phyloP scores from a whole-genome alignment of 2,888 invertebrate genomes.

The Tetropium fuscum region DNA sequence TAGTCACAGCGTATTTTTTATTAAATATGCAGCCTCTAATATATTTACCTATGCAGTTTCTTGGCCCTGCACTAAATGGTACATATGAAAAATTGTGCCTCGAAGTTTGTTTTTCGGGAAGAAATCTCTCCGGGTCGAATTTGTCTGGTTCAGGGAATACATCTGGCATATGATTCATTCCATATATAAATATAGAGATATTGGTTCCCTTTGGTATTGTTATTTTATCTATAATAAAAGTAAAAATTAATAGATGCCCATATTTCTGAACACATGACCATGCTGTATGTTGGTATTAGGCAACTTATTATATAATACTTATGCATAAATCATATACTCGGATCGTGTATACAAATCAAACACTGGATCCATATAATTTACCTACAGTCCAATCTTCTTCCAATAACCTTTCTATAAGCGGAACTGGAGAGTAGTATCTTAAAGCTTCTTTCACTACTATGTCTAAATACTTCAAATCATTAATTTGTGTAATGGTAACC shows the following conservation, averaged over 20 bases:
- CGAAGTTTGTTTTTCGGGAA: slow-evolving; percentile 57
- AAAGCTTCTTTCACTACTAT: slow-evolving; percentile 71
- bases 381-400: slow-evolving; percentile 61
- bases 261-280: too few relatives aligned
- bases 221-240: slow-evolving; percentile 55
- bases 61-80: slow-evolving; percentile 65
- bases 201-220: slow-evolving; percentile 64
- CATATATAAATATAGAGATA: slow-evolving; percentile 62
- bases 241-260: too few relatives aligned
- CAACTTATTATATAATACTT: too few relatives aligned
- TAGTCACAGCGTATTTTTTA: not conserved
- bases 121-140: slow-evolving; percentile 65
- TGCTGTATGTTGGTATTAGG: too few relatives aligned
- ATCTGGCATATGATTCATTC: slow-evolving; percentile 66
- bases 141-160: slow-evolving; percentile 66
- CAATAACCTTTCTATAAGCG: slow-evolving; percentile 66
- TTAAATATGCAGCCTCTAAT: not conserved
- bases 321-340: too few relatives aligned
- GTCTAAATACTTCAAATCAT: slow-evolving; percentile 68
- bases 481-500: slow-evolving; percentile 51
- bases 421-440: slow-evolving; percentile 70
- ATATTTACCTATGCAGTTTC: slow-evolving; percentile 62
- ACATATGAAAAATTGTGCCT: slow-evolving; percentile 66
- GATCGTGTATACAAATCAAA: too few relatives aligned
- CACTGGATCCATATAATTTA: too few relatives aligned